Evolutionary conservation across 2,888 invertebrate species (phyloP), one percentile per base, ranked within the genome.

Genomic region (Pachymerium ferrugineum): DNA sequence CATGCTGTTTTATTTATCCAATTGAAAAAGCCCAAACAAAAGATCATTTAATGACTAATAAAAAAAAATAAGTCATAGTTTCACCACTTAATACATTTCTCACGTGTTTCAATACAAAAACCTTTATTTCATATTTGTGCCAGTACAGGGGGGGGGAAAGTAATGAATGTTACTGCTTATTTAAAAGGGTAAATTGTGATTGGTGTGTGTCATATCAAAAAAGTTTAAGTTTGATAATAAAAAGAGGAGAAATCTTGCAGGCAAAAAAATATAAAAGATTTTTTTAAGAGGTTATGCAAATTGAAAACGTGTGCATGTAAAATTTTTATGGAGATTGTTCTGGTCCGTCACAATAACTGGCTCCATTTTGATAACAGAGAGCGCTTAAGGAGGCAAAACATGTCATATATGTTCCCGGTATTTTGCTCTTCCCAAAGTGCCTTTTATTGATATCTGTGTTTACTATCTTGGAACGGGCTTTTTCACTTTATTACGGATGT

Each of bases 271-370:
- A 14, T 8, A 42, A 14, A 14, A 42, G 16, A n/a, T 14, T 42
- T 42, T 14, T 42, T 42, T 42, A n/a, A 42, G 14, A 42, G 42
- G 6, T 42, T 42, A 42, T 42, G 42, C 42, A 42, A 42, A 42
- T 42, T 42, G 42, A 42, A 42, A 42, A 42, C 42, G 42, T 42
- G 42, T 42, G 42, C 42, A 42, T n/a, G 42, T 42, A 42, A 42
- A 42, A 42, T 42, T 42, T 42, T 42, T 42, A 42, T 42, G 42
- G 42, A 42, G 42, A 42, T 42, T 42, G 42, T 3, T 14, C n/a
- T 12, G 42, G 42, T 42, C 14, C 42, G 42, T 42, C 42, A 42
- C 42, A 14, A 14, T 14, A 14, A 42, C n/a, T 42, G 42, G 42
- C 42, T 42, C 42, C 42, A 42, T 42, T 42, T 42, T 42, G 42